These are phyloP conservation scores for Nasua narica DNA, from an alignment of 2,797 vertebrate genomes.

Conservation along the genomic window DNA sequence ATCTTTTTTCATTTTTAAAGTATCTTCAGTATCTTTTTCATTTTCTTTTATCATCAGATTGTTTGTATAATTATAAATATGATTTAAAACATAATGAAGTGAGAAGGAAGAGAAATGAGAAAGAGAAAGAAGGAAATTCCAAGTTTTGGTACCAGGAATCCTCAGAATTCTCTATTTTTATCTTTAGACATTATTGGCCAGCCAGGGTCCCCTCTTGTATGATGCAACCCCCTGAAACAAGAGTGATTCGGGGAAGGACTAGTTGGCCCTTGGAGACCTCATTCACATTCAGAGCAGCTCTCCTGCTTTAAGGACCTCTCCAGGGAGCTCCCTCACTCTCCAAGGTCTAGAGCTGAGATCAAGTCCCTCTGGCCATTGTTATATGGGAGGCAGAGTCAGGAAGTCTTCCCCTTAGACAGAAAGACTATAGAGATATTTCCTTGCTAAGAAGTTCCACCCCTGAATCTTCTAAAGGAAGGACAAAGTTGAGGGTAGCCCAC, in stretches of 20 bases:
- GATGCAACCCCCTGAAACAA: neutral
- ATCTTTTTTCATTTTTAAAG: neutral
- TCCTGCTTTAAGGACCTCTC: neutral
- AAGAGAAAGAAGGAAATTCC: neutral
- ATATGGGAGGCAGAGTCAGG: neutral
- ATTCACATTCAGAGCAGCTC: neutral
- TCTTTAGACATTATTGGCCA: neutral
- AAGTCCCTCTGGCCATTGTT: constrained; percentile 38
- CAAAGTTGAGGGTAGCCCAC: neutral
- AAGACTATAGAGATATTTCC: neutral
- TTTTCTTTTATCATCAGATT: neutral
- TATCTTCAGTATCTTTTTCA: neutral
- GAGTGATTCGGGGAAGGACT: neutral
- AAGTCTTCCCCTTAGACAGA: neutral
- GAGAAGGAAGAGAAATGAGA: neutral
- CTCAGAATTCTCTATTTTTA: neutral
- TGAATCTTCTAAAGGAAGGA: neutral
- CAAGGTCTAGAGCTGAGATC: neutral
- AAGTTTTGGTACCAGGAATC: neutral
- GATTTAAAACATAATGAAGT: neutral
- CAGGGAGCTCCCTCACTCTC: neutral
- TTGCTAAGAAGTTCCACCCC: neutral
- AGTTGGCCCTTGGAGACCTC: neutral
- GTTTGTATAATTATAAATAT: neutral
- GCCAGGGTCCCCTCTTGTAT: neutral